These are phyloP conservation scores for Chromoteleia sp. DNA, from an alignment of 2,888 invertebrate species.

Conservation along the genomic window DNA sequence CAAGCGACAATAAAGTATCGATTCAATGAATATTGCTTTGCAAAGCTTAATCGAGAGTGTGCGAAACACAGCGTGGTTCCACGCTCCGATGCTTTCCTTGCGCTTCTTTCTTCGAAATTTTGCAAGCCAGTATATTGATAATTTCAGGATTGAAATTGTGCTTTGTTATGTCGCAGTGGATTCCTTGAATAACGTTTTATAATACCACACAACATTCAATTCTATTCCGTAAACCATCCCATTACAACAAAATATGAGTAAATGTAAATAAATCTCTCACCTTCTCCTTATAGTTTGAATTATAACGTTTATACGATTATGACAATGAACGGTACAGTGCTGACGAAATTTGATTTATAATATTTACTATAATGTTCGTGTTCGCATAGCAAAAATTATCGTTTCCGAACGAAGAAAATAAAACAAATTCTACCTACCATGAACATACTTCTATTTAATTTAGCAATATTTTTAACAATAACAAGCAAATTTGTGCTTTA, in stretches of 20 bases:
- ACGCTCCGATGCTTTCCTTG: conserved; percentile 45
- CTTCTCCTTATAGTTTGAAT: neutral
- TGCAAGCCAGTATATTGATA: conserved; percentile 39
- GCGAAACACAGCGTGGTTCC: conserved; percentile 48
- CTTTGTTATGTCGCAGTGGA: conserved; percentile 51
- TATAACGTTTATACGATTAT: neutral
- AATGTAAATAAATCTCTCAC: neutral
- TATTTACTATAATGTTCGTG: too few relatives aligned
- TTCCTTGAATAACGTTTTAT: conserved; percentile 32
- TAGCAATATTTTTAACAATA: too few relatives aligned
- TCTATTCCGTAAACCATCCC: conserved; percentile 5
- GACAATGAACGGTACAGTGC: neutral
- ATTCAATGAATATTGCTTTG: conserved; percentile 69
- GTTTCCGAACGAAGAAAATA: too few relatives aligned
- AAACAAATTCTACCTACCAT: too few relatives aligned
- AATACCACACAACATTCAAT: conserved; percentile 9
- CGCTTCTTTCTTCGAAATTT: conserved; percentile 50
- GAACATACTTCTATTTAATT: too few relatives aligned
- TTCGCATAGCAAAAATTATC: too few relatives aligned
- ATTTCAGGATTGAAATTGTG: conserved; percentile 50
- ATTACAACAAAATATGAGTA: neutral
- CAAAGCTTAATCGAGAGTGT: conserved; percentile 62
- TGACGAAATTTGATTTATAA: neutral
- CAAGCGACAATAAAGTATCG: conserved; percentile 70
- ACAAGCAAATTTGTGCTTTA: too few relatives aligned